Evolutionary conservation across 2,113 vertebrate species (phyloP).

Genomic region (crab-eating macaque (Macaca fascicularis)): DNA sequence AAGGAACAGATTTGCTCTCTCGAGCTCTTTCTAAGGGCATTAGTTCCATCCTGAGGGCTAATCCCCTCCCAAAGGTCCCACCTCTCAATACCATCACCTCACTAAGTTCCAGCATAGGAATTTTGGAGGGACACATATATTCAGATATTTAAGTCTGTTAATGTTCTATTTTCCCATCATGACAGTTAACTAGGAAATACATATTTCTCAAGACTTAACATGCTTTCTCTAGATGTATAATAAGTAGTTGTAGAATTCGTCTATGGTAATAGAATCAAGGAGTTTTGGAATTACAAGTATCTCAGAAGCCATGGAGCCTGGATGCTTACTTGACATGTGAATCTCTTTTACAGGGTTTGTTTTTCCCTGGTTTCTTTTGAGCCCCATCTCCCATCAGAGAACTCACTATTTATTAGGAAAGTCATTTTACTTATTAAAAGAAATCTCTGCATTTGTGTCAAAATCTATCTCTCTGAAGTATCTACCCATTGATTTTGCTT

Average conservation of each 20-base stretch:
- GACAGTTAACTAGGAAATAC: neutral
- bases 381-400: neutral
- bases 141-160: neutral
- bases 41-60: neutral
- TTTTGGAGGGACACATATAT: neutral
- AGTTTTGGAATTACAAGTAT: neutral
- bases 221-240: neutral
- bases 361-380: neutral
- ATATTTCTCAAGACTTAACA: neutral
- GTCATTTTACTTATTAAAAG: neutral
- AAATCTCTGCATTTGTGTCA: neutral
- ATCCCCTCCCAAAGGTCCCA: neutral
- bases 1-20: neutral
- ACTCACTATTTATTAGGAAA: neutral
- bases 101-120: neutral
- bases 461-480: conserved; percentile 10
- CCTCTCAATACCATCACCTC: neutral
- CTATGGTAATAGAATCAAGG: neutral
- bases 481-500: neutral
- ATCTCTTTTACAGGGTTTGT: neutral
- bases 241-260: neutral
- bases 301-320: neutral
- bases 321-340: neutral
- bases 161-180: neutral
- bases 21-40: neutral